phyloP scores from a whole-genome alignment of 2,113 vertebrate species.

The Trachemys scripta region DNA sequence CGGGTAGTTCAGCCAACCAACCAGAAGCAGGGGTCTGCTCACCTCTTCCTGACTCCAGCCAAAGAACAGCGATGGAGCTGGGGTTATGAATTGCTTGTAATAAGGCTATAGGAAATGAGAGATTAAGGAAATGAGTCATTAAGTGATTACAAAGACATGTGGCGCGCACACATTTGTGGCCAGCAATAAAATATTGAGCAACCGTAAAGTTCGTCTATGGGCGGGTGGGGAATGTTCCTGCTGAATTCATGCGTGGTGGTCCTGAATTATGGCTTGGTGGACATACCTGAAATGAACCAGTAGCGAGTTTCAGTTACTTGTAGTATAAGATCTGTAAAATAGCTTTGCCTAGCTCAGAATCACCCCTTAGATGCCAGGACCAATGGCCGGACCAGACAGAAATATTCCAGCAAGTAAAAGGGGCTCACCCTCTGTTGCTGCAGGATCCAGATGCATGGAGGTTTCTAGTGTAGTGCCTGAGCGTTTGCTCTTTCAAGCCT shows the following conservation, averaged over 20 bases:
- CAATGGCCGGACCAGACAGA: conserved; percentile 15
- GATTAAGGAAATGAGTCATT: conserved; percentile 82
- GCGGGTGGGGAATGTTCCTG: conserved; percentile 66
- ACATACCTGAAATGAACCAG: conserved; percentile 51
- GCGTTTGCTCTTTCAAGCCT: not conserved
- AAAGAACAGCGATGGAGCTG: conserved; percentile 67
- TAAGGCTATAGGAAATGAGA: conserved; percentile 80
- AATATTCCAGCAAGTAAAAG: conserved; percentile 1
- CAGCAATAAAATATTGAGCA: conserved; percentile 66
- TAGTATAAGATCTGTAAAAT: conserved; percentile 13
- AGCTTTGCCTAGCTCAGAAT: conserved; percentile 15
- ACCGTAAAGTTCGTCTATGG: conserved; percentile 57
- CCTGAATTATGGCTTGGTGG: conserved; percentile 53
- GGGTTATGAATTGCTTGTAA: conserved; percentile 78
- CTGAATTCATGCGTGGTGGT: conserved; percentile 53
- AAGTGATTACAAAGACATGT: conserved; percentile 82
- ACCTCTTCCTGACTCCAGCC: conserved; percentile 70
- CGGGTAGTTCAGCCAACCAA: conserved; percentile 63
- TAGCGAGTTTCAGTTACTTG: conserved; percentile 33
- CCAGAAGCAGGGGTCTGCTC: conserved; percentile 68
- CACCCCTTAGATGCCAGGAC: conserved; percentile 38
- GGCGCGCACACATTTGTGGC: conserved; percentile 76
- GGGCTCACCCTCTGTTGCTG: not conserved
- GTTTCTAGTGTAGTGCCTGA: not conserved
- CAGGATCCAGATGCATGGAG: not conserved